These are phyloP conservation scores for Passer domesticus DNA, from an alignment of 2,113 vertebrate species.

Conservation along the genomic window DNA sequence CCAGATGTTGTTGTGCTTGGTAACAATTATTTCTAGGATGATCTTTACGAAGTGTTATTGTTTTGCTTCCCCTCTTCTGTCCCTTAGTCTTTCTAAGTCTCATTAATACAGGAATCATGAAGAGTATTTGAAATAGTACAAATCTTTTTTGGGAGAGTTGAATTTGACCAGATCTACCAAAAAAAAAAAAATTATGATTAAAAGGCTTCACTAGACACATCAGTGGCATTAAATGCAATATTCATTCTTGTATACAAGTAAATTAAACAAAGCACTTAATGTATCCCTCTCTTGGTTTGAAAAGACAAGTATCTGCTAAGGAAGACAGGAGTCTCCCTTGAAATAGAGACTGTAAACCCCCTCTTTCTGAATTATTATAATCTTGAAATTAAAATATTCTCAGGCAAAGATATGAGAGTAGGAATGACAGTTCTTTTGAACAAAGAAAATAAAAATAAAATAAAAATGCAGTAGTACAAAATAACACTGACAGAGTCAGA, in stretches of 20 bases:
- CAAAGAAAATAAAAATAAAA: background rate
- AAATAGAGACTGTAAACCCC: background rate
- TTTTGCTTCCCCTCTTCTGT: background rate
- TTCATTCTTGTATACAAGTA: background rate
- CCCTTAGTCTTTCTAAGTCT: background rate
- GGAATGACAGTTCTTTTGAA: background rate
- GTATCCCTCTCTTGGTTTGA: background rate
- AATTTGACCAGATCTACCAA: background rate
- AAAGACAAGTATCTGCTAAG: background rate
- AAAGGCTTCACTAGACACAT: background rate
- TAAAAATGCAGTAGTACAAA: background rate
- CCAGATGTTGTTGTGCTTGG: background rate
- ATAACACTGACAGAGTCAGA: background rate
- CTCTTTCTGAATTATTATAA: background rate
- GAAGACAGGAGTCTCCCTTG: background rate
- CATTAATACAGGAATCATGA: background rate
- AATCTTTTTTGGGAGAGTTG: background rate
- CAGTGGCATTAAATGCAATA: background rate
- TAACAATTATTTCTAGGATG: background rate
- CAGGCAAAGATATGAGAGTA: background rate
- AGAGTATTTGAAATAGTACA: background rate
- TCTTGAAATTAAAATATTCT: background rate
- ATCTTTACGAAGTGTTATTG: background rate
- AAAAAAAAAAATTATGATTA: background rate
- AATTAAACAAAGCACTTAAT: background rate